A percentile compares a stretch with the other conserved stretches of the same genome.
phyloP scores from a whole-genome alignment of 2,888 invertebrate genomes.

The Eristalinus aeneus region DNA sequence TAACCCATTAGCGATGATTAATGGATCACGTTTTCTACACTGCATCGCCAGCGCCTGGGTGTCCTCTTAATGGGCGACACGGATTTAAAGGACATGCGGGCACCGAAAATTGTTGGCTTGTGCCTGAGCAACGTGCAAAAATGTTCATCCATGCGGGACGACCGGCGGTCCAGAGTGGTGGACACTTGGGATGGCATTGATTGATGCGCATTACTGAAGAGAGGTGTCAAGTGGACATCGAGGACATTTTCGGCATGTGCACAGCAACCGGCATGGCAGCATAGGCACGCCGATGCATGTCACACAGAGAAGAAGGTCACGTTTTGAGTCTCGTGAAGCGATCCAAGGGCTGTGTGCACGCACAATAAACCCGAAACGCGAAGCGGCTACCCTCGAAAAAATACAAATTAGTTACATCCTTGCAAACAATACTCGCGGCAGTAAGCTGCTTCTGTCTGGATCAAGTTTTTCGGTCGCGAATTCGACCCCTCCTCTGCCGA shows the following conservation, averaged over 20 bases:
- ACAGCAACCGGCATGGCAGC: background rate
- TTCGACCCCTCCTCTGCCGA: background rate
- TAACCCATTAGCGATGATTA: conserved; percentile 50
- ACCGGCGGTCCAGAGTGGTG: background rate
- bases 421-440: conserved; percentile 47
- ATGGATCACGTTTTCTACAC: conserved; percentile 25
- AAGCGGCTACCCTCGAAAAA: conserved; percentile 44
- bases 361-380: background rate
- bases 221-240: conserved; percentile 23
- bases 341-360: background rate
- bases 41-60: background rate
- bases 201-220: conserved; percentile 9
- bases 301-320: background rate
- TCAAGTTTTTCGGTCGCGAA: conserved; percentile 54
- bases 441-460: conserved; percentile 58
- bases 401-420: conserved; percentile 60
- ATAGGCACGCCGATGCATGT: background rate
- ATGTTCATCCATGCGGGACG: conserved; percentile 17
- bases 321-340: background rate
- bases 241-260: background rate
- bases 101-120: background rate
- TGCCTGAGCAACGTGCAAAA: conserved; percentile 13
- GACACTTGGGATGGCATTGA: background rate
- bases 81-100: background rate
- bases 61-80: background rate